Conservation (phyloP, 2,797 vertebrate genomes). For the Sorex maritimensis region DNA sequence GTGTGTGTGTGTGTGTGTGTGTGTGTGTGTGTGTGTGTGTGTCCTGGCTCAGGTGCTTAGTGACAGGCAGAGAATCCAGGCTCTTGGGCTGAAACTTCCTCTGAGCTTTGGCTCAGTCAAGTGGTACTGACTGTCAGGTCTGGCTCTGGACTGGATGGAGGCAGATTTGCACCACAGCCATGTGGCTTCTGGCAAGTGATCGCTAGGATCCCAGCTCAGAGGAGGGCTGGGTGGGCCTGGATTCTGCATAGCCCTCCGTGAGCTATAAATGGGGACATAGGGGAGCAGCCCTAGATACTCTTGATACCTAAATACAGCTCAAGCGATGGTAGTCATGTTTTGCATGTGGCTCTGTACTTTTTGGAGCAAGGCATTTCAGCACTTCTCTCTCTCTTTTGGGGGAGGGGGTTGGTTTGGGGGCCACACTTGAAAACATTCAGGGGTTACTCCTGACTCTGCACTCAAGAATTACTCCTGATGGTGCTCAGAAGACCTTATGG, state of each 20-base stretch:
- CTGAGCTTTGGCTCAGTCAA: background rate
- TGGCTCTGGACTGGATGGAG: background rate
- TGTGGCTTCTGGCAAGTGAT: background rate
- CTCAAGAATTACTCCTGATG: too few relatives aligned
- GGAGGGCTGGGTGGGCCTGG: too few relatives aligned
- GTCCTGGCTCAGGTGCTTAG: background rate
- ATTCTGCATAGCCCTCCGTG: accelerated
- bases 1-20: too few relatives aligned
- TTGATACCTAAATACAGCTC: background rate
- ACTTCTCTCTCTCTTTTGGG: too few relatives aligned
- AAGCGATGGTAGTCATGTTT: background rate
- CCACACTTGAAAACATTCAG: too few relatives aligned
- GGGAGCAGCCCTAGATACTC: background rate
- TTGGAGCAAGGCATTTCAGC: too few relatives aligned
- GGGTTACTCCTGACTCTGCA: too few relatives aligned
- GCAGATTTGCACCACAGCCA: background rate
- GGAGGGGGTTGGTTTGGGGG: too few relatives aligned
- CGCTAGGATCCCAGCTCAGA: background rate
- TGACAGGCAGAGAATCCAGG: accelerated
- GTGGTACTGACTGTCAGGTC: too few relatives aligned
- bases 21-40: too few relatives aligned
- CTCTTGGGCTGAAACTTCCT: background rate
- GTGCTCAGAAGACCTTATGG: too few relatives aligned
- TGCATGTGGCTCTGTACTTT: too few relatives aligned
- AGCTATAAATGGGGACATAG: accelerated